Evolutionary conservation across 1,140 invertebrate species (phyloP).

Genomic region (Thaumatotibia leucotreta): DNA sequence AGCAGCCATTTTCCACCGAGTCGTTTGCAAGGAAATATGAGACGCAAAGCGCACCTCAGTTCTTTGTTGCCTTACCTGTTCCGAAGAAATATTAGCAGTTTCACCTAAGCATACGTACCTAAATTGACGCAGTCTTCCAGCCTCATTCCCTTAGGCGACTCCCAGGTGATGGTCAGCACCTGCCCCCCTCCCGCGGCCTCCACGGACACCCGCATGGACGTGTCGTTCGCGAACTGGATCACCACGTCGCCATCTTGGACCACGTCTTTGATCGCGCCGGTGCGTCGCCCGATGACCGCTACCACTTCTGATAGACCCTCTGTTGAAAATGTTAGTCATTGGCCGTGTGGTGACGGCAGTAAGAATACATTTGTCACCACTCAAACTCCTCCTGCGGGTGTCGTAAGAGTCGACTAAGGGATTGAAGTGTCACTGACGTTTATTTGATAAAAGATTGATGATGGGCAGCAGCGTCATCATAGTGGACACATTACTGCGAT

Average conservation of each 20-base stretch:
- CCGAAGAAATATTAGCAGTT: too few relatives aligned
- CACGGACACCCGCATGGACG: conserved; percentile 33
- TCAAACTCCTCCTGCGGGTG: too few relatives aligned
- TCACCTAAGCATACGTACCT: conserved; percentile 38
- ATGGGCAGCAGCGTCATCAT: too few relatives aligned
- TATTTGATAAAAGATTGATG: too few relatives aligned
- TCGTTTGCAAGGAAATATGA: too few relatives aligned
- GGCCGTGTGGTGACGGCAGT: background rate
- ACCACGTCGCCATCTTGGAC: conserved; percentile 40
- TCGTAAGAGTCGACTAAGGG: too few relatives aligned
- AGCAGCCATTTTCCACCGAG: too few relatives aligned
- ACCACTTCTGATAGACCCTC: conserved; percentile 37
- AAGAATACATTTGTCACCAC: too few relatives aligned
- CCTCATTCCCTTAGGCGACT: conserved; percentile 35
- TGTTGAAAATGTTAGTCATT: conserved; percentile 17
- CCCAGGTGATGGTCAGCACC: conserved; percentile 47
- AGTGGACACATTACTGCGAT: too few relatives aligned
- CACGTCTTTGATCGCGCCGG: conserved; percentile 36
- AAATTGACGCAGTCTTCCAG: conserved; percentile 57
- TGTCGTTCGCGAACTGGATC: conserved; percentile 41
- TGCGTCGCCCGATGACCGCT: conserved; percentile 40
- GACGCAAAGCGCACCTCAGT: too few relatives aligned
- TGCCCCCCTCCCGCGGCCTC: conserved; percentile 33
- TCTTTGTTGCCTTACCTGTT: too few relatives aligned
- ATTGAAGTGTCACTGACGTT: too few relatives aligned